Conservation (phyloP, 2,797 vertebrate species). For the Peromyscus attwateri region DNA sequence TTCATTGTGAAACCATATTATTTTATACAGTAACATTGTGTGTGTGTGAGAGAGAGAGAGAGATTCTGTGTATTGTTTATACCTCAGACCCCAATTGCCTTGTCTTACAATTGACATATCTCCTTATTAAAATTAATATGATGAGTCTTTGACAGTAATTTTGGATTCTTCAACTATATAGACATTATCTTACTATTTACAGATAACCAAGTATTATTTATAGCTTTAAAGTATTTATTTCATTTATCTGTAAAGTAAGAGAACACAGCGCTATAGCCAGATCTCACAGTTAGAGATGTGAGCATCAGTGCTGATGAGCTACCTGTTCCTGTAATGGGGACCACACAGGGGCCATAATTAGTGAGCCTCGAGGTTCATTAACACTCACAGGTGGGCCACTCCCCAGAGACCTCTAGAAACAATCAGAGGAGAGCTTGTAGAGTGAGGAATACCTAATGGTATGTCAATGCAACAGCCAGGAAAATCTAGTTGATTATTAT, state of each 20-base stretch:
- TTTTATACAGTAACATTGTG: background rate
- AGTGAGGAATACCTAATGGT: background rate
- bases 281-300: background rate
- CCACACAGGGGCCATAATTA: background rate
- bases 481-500: background rate
- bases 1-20: slow-evolving; percentile 39
- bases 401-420: slow-evolving; percentile 12
- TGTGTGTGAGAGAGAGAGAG: background rate
- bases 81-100: background rate
- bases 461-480: background rate
- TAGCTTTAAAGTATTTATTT: slow-evolving; percentile 22
- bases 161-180: slow-evolving; percentile 26
- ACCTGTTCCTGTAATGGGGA: background rate
- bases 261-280: background rate
- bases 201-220: slow-evolving; percentile 35
- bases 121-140: background rate
- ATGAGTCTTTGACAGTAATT: background rate
- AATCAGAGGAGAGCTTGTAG: slow-evolving; percentile 17
- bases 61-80: slow-evolving; percentile 34
- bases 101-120: background rate
- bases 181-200: background rate
- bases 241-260: background rate
- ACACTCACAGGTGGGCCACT: background rate
- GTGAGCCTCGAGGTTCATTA: background rate
- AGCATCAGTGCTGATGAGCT: background rate